Conservation (phyloP, 1,140 invertebrate genomes). For the Oncopodura yosiiana region DNA sequence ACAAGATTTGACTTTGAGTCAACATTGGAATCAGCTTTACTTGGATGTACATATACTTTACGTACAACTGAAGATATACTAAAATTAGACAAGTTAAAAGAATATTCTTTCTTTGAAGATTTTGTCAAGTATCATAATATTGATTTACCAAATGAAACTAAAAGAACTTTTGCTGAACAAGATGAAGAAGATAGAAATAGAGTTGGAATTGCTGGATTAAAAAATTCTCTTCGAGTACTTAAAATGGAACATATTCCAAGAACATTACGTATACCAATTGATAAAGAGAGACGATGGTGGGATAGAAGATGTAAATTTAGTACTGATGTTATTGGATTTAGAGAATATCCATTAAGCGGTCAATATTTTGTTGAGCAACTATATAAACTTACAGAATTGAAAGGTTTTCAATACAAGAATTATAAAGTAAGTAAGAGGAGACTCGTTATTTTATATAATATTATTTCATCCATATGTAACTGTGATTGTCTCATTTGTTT, state of each 20-base stretch:
- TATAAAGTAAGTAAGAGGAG: too few relatives aligned
- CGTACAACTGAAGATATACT: background rate
- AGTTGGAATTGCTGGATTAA: slow-evolving; percentile 17
- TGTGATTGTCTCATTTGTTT: too few relatives aligned
- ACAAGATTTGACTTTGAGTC: slow-evolving; percentile 29
- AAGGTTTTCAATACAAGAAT: too few relatives aligned
- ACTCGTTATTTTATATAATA: too few relatives aligned
- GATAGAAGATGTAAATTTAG: slow-evolving; percentile 13
- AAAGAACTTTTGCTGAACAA: slow-evolving; percentile 5
- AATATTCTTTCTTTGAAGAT: slow-evolving; percentile 22
- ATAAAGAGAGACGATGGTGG: slow-evolving; percentile 16
- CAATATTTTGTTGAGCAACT: slow-evolving; percentile 12
- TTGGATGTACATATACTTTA: slow-evolving; percentile 1
- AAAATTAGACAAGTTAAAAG: slow-evolving; percentile 8
- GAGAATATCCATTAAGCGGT: slow-evolving; percentile 12
- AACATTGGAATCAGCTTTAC: slow-evolving; percentile 19
- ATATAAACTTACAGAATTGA: too few relatives aligned
- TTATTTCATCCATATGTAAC: too few relatives aligned
- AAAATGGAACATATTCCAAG: slow-evolving; percentile 29
- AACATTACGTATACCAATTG: slow-evolving; percentile 16
- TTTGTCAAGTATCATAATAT: slow-evolving; percentile 25
- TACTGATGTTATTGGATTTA: slow-evolving; percentile 12
- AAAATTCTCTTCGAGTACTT: slow-evolving; percentile 18
- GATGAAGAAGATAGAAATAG: slow-evolving; percentile 5
- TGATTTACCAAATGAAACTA: slow-evolving; percentile 16